phyloP scores from a whole-genome alignment of 2,113 vertebrate genomes.

The Vidua chalybeata region DNA sequence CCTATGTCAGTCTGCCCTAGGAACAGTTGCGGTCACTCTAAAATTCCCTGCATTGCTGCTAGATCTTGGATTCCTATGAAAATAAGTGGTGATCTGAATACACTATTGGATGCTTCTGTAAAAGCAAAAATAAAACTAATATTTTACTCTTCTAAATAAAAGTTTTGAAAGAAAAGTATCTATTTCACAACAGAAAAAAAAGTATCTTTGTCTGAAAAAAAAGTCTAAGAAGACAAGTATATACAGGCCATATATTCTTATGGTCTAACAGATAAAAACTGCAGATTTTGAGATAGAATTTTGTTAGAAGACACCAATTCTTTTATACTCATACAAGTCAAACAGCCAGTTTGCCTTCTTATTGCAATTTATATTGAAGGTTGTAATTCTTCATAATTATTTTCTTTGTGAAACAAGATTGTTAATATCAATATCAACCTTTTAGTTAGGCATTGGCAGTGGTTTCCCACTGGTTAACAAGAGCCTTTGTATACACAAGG shows the following conservation, averaged over 20 bases:
- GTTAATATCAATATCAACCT: background rate
- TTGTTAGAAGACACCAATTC: background rate
- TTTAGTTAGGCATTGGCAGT: background rate
- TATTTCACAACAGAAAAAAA: background rate
- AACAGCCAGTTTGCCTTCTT: background rate
- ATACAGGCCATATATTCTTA: background rate
- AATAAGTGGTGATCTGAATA: background rate
- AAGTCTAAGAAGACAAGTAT: background rate
- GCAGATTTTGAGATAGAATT: background rate
- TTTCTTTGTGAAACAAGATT: background rate
- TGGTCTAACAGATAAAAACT: background rate
- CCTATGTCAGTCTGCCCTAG: background rate
- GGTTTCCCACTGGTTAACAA: background rate
- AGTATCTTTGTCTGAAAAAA: background rate
- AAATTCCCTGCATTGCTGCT: background rate
- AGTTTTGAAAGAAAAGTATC: background rate
- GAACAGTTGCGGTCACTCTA: background rate
- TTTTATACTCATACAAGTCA: background rate
- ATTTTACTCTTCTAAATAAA: background rate
- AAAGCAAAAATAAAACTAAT: background rate
- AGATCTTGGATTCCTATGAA: background rate
- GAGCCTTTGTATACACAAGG: background rate
- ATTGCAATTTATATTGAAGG: background rate
- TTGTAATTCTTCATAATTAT: background rate
- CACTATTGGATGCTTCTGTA: accelerated